Conservation (phyloP, 2,888 invertebrate species). For the Lucinisca nassula region DNA sequence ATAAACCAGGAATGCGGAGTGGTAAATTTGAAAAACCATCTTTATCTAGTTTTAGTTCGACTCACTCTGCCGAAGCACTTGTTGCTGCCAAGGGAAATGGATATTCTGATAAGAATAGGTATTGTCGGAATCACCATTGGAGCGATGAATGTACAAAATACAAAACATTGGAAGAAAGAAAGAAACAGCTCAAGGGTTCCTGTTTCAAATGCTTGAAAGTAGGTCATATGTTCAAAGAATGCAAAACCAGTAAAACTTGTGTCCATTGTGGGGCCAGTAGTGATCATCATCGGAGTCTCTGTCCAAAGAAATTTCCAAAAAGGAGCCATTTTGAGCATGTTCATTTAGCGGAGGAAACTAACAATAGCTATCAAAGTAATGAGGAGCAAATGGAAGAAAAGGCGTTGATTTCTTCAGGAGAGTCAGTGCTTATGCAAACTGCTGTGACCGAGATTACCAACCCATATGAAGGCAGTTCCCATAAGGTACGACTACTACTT, state of each 20-base stretch:
- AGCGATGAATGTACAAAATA: background rate
- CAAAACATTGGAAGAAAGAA: background rate
- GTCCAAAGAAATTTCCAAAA: background rate
- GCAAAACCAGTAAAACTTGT: background rate
- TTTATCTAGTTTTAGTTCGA: too few species aligned
- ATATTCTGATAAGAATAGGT: background rate
- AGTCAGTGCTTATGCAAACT: slow-evolving; percentile 36
- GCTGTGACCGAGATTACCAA: slow-evolving; percentile 17
- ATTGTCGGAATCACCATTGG: background rate
- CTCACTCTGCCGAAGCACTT: background rate
- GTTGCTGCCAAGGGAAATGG: background rate
- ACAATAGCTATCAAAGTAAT: too few species aligned
- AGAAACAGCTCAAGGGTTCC: background rate
- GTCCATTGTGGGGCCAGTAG: background rate
- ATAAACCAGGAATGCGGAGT: too few species aligned
- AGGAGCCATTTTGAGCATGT: background rate
- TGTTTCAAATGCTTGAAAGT: background rate
- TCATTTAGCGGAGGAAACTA: background rate
- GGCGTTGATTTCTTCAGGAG: slow-evolving; percentile 29
- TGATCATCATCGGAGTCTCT: background rate
- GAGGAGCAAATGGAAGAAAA: background rate
- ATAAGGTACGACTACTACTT: background rate
- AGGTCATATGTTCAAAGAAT: background rate
- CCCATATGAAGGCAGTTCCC: background rate
- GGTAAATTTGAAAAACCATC: too few species aligned